Percentiles rank a stretch among this genome's conserved stretches.
Evolutionary conservation across 2,797 vertebrate species (phyloP).

Genomic region (Ficedula albicollis): DNA sequence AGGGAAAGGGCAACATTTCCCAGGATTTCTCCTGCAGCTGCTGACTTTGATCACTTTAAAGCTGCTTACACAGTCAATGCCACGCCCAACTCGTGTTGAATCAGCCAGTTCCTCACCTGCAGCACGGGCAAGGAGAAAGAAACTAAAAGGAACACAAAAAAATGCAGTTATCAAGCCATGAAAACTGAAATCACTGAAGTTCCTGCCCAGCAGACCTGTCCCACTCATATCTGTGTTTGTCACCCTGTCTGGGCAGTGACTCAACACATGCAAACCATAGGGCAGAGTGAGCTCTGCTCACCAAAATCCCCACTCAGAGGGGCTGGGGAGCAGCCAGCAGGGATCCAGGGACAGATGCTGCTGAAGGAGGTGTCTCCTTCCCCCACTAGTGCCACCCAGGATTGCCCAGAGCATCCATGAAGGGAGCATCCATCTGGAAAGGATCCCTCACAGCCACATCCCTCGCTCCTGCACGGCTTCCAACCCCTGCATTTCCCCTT

Average conservation of each 20-base stretch:
- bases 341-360: not conserved
- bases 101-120: not conserved
- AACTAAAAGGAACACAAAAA: not conserved
- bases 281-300: not conserved
- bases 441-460: not conserved
- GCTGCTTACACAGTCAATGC: not conserved
- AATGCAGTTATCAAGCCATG: not conserved
- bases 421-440: not conserved
- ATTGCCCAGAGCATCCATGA: accelerated
- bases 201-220: not conserved
- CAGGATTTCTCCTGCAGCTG: not conserved
- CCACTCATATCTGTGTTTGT: not conserved
- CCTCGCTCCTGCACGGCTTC: not conserved
- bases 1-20: not conserved
- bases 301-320: not conserved
- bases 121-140: not conserved
- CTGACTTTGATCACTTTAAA: not conserved
- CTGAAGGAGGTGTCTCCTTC: not conserved
- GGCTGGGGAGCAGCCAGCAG: not conserved
- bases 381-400: not conserved
- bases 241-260: not conserved
- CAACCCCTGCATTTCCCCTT: not conserved
- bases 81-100: not conserved
- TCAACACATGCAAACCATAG: accelerated
- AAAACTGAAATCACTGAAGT: not conserved